Evolutionary conservation across 2,113 vertebrate species (phyloP).

Genomic region (Ceyx melanurus): DNA sequence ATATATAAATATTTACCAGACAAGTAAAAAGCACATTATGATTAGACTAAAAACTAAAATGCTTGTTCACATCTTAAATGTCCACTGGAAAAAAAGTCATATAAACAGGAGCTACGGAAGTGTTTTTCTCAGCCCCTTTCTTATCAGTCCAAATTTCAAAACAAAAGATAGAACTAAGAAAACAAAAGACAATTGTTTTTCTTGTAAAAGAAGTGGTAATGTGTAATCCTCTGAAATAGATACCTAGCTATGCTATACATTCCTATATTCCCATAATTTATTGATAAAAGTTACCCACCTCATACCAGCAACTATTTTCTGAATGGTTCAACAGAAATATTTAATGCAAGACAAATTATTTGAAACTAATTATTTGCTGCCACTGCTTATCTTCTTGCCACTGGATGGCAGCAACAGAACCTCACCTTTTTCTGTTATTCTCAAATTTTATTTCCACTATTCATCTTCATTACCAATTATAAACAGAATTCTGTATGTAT

Average conservation of each 20-base stretch:
- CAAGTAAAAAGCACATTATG: neutral
- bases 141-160: neutral
- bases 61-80: neutral
- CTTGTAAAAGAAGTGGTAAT: neutral
- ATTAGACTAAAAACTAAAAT: neutral
- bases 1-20: neutral
- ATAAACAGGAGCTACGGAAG: neutral
- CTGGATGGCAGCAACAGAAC: conserved; percentile 85
- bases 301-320: neutral
- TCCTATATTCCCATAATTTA: neutral
- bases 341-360: neutral
- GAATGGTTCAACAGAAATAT: neutral
- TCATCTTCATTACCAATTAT: conserved; percentile 7
- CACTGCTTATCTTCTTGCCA: conserved; percentile 59
- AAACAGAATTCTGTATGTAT: neutral
- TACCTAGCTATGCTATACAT: neutral
- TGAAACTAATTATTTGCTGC: neutral
- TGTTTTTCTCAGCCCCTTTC: neutral
- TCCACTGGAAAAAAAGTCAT: neutral
- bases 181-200: neutral
- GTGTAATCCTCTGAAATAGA: neutral
- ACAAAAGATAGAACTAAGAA: neutral
- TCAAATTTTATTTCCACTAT: conserved; percentile 22
- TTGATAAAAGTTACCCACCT: neutral
- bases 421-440: conserved; percentile 13